Conservation (phyloP, 2,888 invertebrate genomes). For the Lepas anatifera region DNA sequence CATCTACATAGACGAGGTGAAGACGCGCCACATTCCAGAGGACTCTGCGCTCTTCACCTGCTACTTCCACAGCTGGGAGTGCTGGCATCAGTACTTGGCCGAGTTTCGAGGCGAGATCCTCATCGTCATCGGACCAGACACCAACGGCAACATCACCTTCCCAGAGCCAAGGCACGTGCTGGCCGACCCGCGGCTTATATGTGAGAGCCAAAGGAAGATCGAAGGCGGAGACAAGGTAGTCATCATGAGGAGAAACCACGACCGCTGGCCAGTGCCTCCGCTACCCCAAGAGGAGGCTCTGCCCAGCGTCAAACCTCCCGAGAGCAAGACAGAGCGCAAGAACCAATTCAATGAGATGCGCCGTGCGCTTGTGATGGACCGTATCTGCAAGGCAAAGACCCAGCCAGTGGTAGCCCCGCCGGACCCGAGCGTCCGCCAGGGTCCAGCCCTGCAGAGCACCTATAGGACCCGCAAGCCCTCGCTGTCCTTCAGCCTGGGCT, state of each 20-base stretch:
- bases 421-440: not conserved
- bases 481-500: not conserved
- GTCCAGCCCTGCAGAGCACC: not conserved
- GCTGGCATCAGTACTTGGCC: constrained; percentile 54
- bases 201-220: not conserved
- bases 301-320: not conserved
- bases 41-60: constrained; percentile 54
- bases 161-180: not conserved
- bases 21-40: constrained; percentile 33
- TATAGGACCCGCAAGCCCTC: constrained; percentile 2
- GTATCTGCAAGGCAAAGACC: constrained; percentile 6
- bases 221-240: not conserved
- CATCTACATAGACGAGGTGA: constrained; percentile 40
- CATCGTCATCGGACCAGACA: constrained; percentile 56
- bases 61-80: constrained; percentile 60
- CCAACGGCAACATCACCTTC: constrained; percentile 32
- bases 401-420: not conserved
- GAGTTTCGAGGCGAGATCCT: constrained; percentile 50
- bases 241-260: not conserved
- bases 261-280: constrained; percentile 4
- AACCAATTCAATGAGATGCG: constrained; percentile 1
- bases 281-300: not conserved
- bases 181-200: not conserved
- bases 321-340: not conserved
- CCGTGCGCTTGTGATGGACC: not conserved